phyloP scores from a whole-genome alignment of 2,113 vertebrate species.

The Gulo gulo region DNA sequence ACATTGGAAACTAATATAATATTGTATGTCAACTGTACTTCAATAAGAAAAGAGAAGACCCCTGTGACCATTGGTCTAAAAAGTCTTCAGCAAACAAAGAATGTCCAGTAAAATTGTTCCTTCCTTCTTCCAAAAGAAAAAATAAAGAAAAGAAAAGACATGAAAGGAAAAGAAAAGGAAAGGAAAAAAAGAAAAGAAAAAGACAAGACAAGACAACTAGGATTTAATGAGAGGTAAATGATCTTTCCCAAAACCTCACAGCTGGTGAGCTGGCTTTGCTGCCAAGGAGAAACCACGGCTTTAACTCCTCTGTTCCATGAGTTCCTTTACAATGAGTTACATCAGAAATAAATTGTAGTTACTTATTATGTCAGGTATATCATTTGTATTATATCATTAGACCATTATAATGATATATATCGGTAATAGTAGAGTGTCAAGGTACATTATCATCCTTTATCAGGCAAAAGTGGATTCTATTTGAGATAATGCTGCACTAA shows the following conservation, averaged over 20 bases:
- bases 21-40: not conserved
- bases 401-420: not conserved
- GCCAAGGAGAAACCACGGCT: not conserved
- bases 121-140: not conserved
- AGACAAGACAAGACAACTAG: not conserved
- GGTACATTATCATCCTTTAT: not conserved
- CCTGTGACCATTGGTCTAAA: not conserved
- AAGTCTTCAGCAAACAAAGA: not conserved
- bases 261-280: not conserved
- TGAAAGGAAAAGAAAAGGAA: not conserved
- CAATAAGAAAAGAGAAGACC: not conserved
- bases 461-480: not conserved
- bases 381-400: not conserved
- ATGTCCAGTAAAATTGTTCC: not conserved
- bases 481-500: not conserved
- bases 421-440: not conserved
- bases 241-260: not conserved
- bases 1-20: not conserved
- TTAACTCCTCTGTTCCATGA: not conserved
- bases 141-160: not conserved
- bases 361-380: not conserved
- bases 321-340: not conserved
- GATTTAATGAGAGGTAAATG: not conserved
- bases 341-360: not conserved
- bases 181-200: not conserved